phyloP scores from a whole-genome alignment of 2,888 invertebrate genomes.

The Papilio protenor region DNA sequence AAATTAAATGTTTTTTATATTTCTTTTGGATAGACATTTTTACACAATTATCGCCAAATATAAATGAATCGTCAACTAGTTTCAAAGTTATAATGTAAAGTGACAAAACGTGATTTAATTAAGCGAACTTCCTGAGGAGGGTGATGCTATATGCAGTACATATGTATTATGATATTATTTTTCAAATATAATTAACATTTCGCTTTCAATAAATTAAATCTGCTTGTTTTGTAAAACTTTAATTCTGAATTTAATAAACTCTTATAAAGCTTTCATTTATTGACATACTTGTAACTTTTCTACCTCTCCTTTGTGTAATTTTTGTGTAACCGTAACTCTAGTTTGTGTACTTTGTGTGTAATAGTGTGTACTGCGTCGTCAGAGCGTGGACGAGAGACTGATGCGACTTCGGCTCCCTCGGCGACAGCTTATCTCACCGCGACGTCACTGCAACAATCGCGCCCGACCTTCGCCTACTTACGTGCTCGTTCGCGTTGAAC shows the following conservation, averaged over 20 bases:
- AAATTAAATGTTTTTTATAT: not conserved
- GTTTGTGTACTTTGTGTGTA: not conserved
- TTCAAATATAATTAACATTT: not conserved
- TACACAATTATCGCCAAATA: not conserved
- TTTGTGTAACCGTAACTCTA: not conserved
- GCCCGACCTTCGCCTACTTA: slow-evolving; percentile 81
- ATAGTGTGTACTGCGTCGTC: not conserved
- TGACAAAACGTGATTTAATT: not conserved
- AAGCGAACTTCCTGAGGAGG: not conserved
- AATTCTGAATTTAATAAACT: not conserved
- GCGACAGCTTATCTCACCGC: slow-evolving; percentile 60
- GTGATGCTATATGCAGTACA: not conserved
- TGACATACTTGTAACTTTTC: not conserved
- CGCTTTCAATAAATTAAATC: too few relatives aligned
- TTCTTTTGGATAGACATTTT: not conserved
- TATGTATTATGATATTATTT: not conserved
- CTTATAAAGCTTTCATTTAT: too few relatives aligned
- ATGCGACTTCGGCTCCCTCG: slow-evolving; percentile 51
- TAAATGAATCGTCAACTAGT: not conserved
- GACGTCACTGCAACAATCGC: slow-evolving; percentile 78
- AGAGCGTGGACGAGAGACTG: not conserved
- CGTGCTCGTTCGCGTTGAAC: slow-evolving; percentile 75
- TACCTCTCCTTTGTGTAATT: not conserved
- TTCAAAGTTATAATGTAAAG: not conserved
- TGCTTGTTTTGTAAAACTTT: not conserved